phyloP scores from a whole-genome alignment of 1,140 invertebrate species.

The Drosophila mayri region DNA sequence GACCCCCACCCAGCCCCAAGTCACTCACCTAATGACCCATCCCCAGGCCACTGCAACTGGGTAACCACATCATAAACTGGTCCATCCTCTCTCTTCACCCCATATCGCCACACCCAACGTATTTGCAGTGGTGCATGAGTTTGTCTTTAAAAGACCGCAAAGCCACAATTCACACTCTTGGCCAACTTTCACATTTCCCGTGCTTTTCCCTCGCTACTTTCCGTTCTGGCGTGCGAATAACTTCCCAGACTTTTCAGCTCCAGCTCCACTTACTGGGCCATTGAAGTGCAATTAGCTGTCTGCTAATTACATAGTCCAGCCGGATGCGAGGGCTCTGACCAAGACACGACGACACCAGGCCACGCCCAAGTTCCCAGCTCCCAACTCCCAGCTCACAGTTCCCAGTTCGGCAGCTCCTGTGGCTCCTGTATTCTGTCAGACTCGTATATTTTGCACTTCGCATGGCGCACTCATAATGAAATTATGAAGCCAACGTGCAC shows the following conservation, averaged over 20 bases:
- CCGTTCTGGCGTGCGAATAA: slow-evolving; percentile 59
- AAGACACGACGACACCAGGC: slow-evolving; percentile 33
- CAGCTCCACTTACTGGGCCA: slow-evolving; percentile 56
- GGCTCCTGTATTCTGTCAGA: slow-evolving; percentile 40
- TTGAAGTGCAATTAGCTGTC: slow-evolving; percentile 78
- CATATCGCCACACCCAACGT: neutral
- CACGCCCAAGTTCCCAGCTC: slow-evolving; percentile 6
- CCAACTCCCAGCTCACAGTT: neutral
- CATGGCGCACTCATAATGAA: slow-evolving; percentile 70
- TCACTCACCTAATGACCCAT: slow-evolving; percentile 40
- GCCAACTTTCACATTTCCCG: slow-evolving; percentile 58
- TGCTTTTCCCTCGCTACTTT: slow-evolving; percentile 27
- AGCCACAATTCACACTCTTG: slow-evolving; percentile 53
- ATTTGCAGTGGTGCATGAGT: slow-evolving; percentile 14
- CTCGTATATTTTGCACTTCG: slow-evolving; percentile 65
- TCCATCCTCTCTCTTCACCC: neutral
- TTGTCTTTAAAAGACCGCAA: slow-evolving; percentile 50
- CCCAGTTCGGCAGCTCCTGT: slow-evolving; percentile 6
- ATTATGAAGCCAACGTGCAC: slow-evolving; percentile 79
- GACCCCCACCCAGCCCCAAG: neutral
- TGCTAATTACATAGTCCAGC: slow-evolving; percentile 75
- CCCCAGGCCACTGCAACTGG: slow-evolving; percentile 9
- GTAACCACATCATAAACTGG: slow-evolving; percentile 53
- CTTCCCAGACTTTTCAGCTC: slow-evolving; percentile 34
- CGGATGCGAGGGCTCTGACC: slow-evolving; percentile 42